These are phyloP conservation scores for Serrognathus titanus DNA, from an alignment of 2,888 invertebrate species.

Conservation along the genomic window DNA sequence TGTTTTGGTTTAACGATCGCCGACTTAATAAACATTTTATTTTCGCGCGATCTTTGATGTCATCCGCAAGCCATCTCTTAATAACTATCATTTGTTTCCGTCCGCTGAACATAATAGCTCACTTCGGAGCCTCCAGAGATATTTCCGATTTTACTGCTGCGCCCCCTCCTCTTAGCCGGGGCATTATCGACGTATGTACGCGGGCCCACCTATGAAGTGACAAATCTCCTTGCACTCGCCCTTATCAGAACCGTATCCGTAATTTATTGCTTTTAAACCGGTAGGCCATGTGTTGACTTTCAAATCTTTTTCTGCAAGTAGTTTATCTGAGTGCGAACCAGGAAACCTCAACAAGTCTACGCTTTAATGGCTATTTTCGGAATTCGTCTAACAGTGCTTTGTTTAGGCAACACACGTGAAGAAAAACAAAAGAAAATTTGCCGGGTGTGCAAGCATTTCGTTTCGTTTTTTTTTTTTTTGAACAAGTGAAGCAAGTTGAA, in stretches of 20 bases:
- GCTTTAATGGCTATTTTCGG: not conserved
- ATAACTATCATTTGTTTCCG: not conserved
- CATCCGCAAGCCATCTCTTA: conserved; percentile 6
- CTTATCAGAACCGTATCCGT: not conserved
- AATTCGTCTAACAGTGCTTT: not conserved
- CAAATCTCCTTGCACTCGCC: conserved; percentile 5
- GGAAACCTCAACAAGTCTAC: not conserved
- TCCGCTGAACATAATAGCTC: conserved; percentile 7
- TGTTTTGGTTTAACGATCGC: no score
- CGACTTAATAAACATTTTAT: no score
- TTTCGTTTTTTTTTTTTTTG: no score
- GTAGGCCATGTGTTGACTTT: conserved; percentile 8
- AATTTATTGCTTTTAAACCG: conserved; percentile 4
- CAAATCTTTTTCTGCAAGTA: not conserved
- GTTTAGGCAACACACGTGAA: not conserved
- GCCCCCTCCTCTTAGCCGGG: no score
- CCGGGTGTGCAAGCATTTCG: no score
- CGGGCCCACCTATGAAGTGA: conserved; percentile 3
- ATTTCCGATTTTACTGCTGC: no score
- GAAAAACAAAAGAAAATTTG: not conserved
- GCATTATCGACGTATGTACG: no score
- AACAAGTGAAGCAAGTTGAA: no score
- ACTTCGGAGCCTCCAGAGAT: no score
- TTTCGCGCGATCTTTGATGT: conserved; percentile 6
- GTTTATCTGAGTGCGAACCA: not conserved